Conservation (phyloP, 2,113 vertebrate species). For the Elaphurus davidianus region DNA sequence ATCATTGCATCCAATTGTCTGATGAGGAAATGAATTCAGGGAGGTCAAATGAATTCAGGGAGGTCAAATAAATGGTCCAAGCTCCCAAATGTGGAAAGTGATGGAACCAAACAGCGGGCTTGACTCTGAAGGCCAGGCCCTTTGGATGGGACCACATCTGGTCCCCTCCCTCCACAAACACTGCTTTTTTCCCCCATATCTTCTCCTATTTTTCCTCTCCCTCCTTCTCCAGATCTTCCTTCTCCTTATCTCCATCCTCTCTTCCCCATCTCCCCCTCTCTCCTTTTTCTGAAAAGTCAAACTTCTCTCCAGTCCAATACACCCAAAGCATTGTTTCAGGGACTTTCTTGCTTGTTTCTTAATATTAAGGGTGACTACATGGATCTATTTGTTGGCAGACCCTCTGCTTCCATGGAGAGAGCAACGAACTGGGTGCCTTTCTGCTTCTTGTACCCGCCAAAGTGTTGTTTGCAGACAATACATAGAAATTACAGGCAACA, state of each 20-base stretch:
- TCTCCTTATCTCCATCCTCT: background rate
- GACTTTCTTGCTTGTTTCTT: background rate
- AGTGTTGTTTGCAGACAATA: constrained; percentile 41
- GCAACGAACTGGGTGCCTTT: background rate
- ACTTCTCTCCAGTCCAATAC: background rate
- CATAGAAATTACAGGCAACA: background rate
- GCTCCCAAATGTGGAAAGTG: background rate
- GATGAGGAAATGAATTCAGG: background rate
- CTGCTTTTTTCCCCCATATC: background rate
- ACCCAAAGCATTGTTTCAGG: background rate
- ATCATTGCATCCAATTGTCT: too few relatives aligned
- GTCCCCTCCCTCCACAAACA: too few relatives aligned
- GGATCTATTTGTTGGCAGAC: background rate
- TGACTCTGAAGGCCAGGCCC: background rate
- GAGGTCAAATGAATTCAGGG: background rate
- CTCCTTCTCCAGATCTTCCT: background rate
- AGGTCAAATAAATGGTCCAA: background rate
- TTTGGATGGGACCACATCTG: background rate
- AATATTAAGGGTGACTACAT: background rate
- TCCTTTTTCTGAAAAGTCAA: background rate
- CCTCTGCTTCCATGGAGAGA: background rate
- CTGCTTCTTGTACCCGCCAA: background rate
- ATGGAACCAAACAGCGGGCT: fast-evolving
- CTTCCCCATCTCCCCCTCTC: background rate
- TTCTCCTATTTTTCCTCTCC: background rate